phyloP scores from a whole-genome alignment of 2,113 vertebrate species.

The Etheostoma cragini region DNA sequence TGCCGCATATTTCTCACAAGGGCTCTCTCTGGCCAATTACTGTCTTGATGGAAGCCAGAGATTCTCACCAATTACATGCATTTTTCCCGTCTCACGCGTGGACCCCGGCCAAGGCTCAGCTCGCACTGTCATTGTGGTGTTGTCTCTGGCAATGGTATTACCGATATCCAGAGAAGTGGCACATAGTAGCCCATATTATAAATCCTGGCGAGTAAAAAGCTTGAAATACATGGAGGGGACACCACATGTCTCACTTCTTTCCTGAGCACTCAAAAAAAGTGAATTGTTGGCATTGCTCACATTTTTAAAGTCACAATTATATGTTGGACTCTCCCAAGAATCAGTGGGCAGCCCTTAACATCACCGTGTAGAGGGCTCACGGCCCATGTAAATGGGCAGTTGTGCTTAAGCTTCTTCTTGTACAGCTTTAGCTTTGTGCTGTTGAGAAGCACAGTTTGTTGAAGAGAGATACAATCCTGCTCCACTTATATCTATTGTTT shows the following conservation, averaged over 20 bases:
- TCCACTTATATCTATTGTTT: constrained; percentile 62
- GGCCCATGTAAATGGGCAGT: constrained; percentile 53
- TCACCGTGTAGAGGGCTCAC: constrained; percentile 35
- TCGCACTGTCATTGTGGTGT: constrained; percentile 65
- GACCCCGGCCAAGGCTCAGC: constrained; percentile 70
- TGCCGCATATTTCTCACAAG: constrained; percentile 79
- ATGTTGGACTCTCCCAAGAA: constrained; percentile 63
- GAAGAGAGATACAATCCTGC: constrained; percentile 16
- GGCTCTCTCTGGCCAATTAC: constrained; percentile 80
- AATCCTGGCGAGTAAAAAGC: constrained; percentile 50
- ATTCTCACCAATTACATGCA: constrained; percentile 82
- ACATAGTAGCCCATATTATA: constrained; percentile 49
- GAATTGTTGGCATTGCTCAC: constrained; percentile 47
- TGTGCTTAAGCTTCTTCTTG: constrained; percentile 42
- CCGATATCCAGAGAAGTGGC: constrained; percentile 64
- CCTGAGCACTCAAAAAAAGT: constrained; percentile 40
- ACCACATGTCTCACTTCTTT: constrained; percentile 58
- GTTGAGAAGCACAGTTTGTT: constrained; percentile 55
- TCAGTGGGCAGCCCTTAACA: constrained; percentile 55
- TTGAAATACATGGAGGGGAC: constrained; percentile 53
- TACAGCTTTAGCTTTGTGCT: constrained; percentile 43
- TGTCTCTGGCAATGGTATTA: constrained; percentile 60
- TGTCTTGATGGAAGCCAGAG: constrained; percentile 81
- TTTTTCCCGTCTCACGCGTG: constrained; percentile 76
- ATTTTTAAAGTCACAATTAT: constrained; percentile 67